A percentile compares a stretch with the other conserved stretches of the same genome.
These are phyloP conservation scores for Neelides sp. DNA, from an alignment of 1,140 invertebrate species.

Conservation along the genomic window DNA sequence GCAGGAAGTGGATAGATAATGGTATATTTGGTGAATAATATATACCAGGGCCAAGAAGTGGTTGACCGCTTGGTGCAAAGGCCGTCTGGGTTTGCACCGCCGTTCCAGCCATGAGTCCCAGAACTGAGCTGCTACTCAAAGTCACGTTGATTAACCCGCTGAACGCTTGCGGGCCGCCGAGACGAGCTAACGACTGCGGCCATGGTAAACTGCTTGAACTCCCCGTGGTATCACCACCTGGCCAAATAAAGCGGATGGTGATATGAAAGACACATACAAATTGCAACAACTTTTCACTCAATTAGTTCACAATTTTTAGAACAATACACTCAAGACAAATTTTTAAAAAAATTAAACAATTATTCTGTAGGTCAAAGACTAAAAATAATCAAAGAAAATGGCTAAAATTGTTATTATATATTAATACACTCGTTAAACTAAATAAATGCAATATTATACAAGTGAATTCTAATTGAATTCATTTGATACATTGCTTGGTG, in stretches of 20 bases:
- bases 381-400: neutral
- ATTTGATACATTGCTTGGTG: no score
- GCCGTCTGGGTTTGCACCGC: neutral
- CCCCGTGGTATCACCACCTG: constrained; percentile 23
- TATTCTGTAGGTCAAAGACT: no score
- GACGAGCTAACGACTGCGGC: neutral
- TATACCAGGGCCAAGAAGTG: no score
- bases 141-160: neutral
- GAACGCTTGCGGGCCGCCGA: neutral
- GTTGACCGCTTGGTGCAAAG: neutral
- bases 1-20: no score
- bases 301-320: neutral
- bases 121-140: no score
- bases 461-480: no score
- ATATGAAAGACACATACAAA: constrained; percentile 2
- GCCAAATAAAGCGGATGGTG: neutral
- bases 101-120: no score
- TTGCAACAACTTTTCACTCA: neutral
- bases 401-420: neutral
- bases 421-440: no score
- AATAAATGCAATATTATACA: no score
- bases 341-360: no score
- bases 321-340: no score
- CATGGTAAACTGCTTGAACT: constrained; percentile 3
- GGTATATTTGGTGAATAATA: no score